phyloP scores from a whole-genome alignment of 2,113 vertebrate genomes.

The Oryzias melastigma region DNA sequence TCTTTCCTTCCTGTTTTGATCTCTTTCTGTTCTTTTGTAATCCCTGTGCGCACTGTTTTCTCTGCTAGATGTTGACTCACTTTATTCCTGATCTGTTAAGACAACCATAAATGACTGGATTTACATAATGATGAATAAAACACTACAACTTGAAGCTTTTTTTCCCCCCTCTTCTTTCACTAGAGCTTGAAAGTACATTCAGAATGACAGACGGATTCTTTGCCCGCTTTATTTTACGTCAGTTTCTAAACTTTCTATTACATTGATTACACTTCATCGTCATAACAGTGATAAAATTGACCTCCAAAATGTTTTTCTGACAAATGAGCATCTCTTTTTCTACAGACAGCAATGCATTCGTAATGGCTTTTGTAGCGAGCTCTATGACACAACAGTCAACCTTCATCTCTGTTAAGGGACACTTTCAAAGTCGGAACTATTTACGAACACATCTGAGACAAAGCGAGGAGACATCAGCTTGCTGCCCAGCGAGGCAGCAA shows the following conservation, averaged over 20 bases:
- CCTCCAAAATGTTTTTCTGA: constrained; percentile 11
- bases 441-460: constrained; percentile 37
- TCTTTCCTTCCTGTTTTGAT: constrained; percentile 23
- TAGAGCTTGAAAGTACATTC: constrained; percentile 27
- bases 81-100: constrained; percentile 73
- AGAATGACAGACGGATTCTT: constrained; percentile 23
- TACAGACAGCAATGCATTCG: constrained; percentile 16
- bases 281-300: background rate
- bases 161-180: constrained; percentile 23
- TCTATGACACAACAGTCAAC: constrained; percentile 15
- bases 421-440: constrained; percentile 43
- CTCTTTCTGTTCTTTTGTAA: constrained; percentile 61
- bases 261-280: constrained; percentile 21
- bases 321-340: constrained; percentile 45
- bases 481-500: constrained; percentile 34
- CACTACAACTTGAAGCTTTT: constrained; percentile 63
- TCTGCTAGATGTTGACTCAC: constrained; percentile 67
- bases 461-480: constrained; percentile 41
- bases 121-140: constrained; percentile 78
- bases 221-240: constrained; percentile 30
- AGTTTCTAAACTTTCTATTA: constrained; percentile 18
- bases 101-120: constrained; percentile 70
- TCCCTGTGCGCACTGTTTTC: constrained; percentile 59
- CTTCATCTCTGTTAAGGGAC: constrained; percentile 18
- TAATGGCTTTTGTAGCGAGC: constrained; percentile 25